A percentile compares a stretch with the other conserved stretches of the same genome.
Conservation (phyloP, 2,888 invertebrate species). For the Kuschelorhynchus macadamiae region DNA sequence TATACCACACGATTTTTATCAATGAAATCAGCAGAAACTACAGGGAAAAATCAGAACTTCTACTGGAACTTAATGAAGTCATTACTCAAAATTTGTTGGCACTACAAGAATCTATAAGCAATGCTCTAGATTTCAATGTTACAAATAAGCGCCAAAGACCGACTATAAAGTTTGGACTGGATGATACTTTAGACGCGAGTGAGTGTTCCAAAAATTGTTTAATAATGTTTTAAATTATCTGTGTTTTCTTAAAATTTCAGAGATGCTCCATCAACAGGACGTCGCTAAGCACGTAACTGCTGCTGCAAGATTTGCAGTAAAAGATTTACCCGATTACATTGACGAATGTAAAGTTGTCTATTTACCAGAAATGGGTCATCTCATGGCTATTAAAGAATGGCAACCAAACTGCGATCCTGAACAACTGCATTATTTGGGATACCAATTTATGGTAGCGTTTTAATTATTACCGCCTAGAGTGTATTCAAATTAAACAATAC, state of each 20-base stretch:
- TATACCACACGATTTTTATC: slow-evolving; percentile 78
- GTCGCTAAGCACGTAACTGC: slow-evolving; percentile 81
- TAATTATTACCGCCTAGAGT: no score
- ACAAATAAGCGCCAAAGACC: slow-evolving; percentile 74
- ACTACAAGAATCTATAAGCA: slow-evolving; percentile 79
- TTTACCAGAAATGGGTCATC: slow-evolving; percentile 84
- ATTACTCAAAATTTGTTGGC: slow-evolving; percentile 71
- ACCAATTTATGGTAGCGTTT: slow-evolving; percentile 85
- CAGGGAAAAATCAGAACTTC: slow-evolving; percentile 69
- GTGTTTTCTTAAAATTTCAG: slow-evolving; percentile 72
- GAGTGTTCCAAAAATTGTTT: slow-evolving; percentile 62
- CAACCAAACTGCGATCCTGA: slow-evolving; percentile 71
- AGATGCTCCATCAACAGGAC: slow-evolving; percentile 78
- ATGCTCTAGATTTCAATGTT: slow-evolving; percentile 80
- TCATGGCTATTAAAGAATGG: slow-evolving; percentile 82
- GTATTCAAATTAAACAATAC: no score
- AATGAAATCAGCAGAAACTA: slow-evolving; percentile 76
- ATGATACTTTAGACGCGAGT: slow-evolving; percentile 83
- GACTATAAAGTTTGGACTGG: slow-evolving; percentile 82
- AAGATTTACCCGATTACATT: slow-evolving; percentile 77
- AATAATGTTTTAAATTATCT: no score
- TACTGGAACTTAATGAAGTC: slow-evolving; percentile 70
- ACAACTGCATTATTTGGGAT: slow-evolving; percentile 75
- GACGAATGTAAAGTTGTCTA: slow-evolving; percentile 78
- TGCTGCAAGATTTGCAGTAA: slow-evolving; percentile 79